A percentile compares a stretch with the other conserved stretches of the same genome.
phyloP scores from a whole-genome alignment of 37 sponge, comb jelly and placozoan species.

The Hexactinellida sp. region DNA sequence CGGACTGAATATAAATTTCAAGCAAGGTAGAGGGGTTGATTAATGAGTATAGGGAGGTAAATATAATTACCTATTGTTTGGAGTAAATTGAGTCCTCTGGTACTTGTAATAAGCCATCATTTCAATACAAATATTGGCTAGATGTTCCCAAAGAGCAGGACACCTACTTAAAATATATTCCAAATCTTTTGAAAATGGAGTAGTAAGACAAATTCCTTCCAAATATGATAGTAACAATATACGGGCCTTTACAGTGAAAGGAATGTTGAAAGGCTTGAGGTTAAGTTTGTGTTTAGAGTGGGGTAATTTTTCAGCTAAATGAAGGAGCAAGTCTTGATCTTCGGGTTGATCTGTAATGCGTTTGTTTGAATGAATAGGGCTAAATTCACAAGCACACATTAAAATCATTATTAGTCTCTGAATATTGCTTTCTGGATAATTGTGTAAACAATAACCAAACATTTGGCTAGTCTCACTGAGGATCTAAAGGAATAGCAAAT shows the following conservation, averaged over 20 bases:
- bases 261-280: constrained; percentile 24
- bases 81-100: not conserved
- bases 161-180: constrained; percentile 33
- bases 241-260: constrained; percentile 50
- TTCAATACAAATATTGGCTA: constrained; percentile 28
- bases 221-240: constrained; percentile 57
- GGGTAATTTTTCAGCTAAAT: not conserved
- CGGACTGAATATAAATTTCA: too few species aligned
- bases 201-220: constrained; percentile 21
- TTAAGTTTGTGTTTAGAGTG: not conserved
- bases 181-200: constrained; percentile 13
- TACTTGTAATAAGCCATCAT: constrained; percentile 14
- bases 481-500: too few species aligned
- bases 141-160: constrained; percentile 54
- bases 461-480: not conserved
- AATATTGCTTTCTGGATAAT: not conserved
- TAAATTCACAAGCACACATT: constrained; percentile 1
- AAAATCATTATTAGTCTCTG: constrained; percentile 1
- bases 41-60: too few species aligned
- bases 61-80: not conserved
- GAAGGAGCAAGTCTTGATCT: not conserved
- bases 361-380: not conserved
- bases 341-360: not conserved
- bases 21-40: too few species aligned
- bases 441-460: not conserved